Conservation (phyloP, 2,113 vertebrate species). For the Gallinago paraguaiae region DNA sequence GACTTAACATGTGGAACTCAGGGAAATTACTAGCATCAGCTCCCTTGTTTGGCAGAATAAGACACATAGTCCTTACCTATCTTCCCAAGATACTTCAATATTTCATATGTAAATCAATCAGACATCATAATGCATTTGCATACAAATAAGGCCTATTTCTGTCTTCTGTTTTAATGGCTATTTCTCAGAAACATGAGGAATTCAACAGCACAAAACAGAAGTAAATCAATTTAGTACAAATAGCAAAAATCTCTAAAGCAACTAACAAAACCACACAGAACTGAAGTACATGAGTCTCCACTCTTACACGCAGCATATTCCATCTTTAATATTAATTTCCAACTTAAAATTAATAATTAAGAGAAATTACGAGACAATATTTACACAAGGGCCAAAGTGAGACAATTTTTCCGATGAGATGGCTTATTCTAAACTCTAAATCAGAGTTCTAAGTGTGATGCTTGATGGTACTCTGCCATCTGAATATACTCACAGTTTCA, state of each 20-base stretch:
- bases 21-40: not conserved
- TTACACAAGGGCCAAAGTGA: not conserved
- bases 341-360: not conserved
- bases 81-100: not conserved
- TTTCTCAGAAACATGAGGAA: not conserved
- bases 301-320: not conserved
- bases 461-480: not conserved
- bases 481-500: not conserved
- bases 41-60: not conserved
- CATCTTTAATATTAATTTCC: not conserved
- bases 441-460: not conserved
- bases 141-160: not conserved
- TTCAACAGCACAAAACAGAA: not conserved
- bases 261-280: not conserved
- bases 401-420: not conserved
- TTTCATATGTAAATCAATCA: not conserved
- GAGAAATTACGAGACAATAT: not conserved
- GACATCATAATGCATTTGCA: not conserved
- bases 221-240: not conserved
- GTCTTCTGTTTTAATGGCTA: not conserved
- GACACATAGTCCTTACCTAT: not conserved
- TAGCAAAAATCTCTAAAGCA: not conserved
- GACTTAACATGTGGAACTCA: not conserved
- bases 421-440: not conserved
- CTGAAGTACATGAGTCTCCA: not conserved